A percentile compares a stretch with the other conserved stretches of the same genome.
Conservation (phyloP, 1,140 invertebrate genomes). For the Drosophila gunungcola region DNA sequence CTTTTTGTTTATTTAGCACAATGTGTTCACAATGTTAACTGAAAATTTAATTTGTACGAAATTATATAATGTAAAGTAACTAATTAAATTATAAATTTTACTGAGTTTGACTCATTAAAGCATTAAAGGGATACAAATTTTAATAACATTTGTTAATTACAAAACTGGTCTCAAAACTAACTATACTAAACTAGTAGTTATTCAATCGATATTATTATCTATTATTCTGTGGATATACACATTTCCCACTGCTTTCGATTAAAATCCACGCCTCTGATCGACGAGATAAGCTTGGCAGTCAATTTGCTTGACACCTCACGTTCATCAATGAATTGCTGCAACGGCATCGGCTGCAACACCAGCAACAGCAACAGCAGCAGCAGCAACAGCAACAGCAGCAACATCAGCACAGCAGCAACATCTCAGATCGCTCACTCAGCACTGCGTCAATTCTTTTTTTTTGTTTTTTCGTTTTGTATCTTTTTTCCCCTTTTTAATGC, state of each 20-base stretch:
- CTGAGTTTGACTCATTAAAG: no score
- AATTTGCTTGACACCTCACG: constrained; percentile 82
- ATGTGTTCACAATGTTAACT: no score
- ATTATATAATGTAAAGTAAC: no score
- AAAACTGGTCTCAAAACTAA: no score
- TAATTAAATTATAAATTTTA: no score
- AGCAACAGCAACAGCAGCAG: constrained; percentile 1
- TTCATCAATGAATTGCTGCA: constrained; percentile 68
- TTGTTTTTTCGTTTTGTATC: constrained; percentile 2
- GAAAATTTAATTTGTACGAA: no score
- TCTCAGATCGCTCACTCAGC: constrained; percentile 54
- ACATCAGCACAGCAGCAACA: constrained; percentile 11
- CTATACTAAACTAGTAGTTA: no score
- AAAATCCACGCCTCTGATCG: constrained; percentile 41
- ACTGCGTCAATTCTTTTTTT: constrained; percentile 19
- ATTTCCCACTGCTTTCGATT: not conserved
- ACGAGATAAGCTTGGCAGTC: constrained; percentile 49
- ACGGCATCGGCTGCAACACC: constrained; percentile 19
- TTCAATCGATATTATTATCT: not conserved
- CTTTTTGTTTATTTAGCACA: no score
- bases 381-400: constrained; percentile 6
- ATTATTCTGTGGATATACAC: not conserved
- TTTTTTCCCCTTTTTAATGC: not conserved
- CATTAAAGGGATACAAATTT: no score
- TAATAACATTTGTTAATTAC: no score